Evolutionary conservation across 2,888 invertebrate genomes (phyloP), one percentile per base, ranked within the genome.

Genomic region (Julus scanicus): DNA sequence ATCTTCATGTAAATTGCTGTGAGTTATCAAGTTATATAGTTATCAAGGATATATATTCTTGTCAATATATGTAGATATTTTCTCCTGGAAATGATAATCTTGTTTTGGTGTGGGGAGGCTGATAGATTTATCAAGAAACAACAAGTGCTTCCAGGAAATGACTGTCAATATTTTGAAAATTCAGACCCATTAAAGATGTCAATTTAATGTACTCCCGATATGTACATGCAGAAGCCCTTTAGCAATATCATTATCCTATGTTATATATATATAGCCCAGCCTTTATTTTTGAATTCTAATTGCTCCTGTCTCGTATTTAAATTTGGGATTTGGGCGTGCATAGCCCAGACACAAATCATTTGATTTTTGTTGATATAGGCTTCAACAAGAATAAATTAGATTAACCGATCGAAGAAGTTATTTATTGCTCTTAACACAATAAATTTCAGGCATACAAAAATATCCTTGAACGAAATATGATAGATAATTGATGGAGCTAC

Each of bases 401-500:
- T 71, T 71, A 71, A 71, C 71, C 29, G 71, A 71, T 71, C 71
- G 71, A 71, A 71, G 71, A 71, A 71, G 71, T 71, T 71, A 71
- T 71, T 71, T 71, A 71, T 71, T 71, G 71, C 71, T 29, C 29
- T 29, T 4, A 71, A 71, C 71, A 71, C 71, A 6, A 20, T 17
- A 57, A 71, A 29, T 71, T 71, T 5, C 20, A 11, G 71, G 11
- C 53, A 53, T 53, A 9, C 13, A 53, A 53, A 53, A 11, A 63
- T 71, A 71, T 71, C 71, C 71, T 71, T 71, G 71, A 29, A 71
- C 71, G 71, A 29, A 71, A 71, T 20, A 71, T 53, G n/a, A 63
- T 71, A 71, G 71, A 71, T 71, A 71, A 71, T 71, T 71, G 71
- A 71, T 71, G 71, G 71, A n/a, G n/a, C n/a, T n/a, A 71, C 71